Evolutionary conservation across 2,797 vertebrate species (phyloP), one percentile per base, ranked within the genome.

Genomic region (Sebastes minor): DNA sequence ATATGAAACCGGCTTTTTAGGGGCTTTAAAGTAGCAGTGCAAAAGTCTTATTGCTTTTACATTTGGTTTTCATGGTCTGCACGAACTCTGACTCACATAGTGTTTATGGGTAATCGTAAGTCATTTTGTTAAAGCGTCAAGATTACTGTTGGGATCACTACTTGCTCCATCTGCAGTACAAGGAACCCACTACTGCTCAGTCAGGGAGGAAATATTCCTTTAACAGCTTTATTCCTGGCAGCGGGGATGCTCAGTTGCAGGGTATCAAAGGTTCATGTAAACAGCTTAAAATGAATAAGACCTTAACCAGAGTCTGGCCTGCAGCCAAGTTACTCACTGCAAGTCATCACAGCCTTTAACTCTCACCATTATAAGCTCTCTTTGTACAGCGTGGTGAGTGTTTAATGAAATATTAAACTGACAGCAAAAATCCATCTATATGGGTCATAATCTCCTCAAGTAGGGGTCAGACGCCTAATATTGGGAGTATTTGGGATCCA

Each of bases 241-340:
- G 60, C 18, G 10, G 57, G 14, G 22, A 66, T 20, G 60, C 61
- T 83, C 18, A 30, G 30, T 35, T n/a, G 1, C 28, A 74, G 30
- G 11, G 46, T 55, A 66, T 67, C 28, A 78, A 74, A 59, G 59
- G 69, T 73, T 72, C 42, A 75, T 65, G 27, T 56, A 82, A 84
- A 74, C 76, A 76, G 69, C 53, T 86, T 75, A 71, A 80, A 81
- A 77, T 2, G 25, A 83, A 46, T 74, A 68, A 71, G 23, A 60
- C 28, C 16, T 80, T 38, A 56, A 78, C 10, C 55, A 71, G 42
- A 69, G 35, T 9, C 3, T 79, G 59, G 63, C 77, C 76, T 30
- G 2, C 14, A 74, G 71, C 53, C 74, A 71, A 11, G 18, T 59
- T 64, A 65, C 61, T 78, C 71, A 52, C 32, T 56, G 22, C 60